Percentiles rank a stretch among this genome's conserved stretches.
Evolutionary conservation across 92 coral and sea anemone species (phyloP).

Genomic region (Chrysogorgia sp.): DNA sequence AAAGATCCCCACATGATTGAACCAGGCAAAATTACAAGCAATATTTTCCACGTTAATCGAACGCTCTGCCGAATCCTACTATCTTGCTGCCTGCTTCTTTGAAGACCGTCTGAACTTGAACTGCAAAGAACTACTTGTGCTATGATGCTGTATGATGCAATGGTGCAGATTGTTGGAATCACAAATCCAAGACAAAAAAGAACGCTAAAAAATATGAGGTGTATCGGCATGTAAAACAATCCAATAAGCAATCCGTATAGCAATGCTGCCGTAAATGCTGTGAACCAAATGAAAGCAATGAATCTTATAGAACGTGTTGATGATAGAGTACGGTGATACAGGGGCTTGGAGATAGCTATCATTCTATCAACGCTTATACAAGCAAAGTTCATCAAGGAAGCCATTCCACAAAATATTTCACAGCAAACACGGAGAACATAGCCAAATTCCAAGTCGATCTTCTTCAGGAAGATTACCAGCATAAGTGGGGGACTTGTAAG

Average conservation of each 20-base stretch:
- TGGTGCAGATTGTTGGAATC: slow-evolving; percentile 22
- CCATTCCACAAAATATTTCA: slow-evolving; percentile 18
- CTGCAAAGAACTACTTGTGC: slow-evolving; percentile 6
- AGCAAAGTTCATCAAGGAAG: slow-evolving; percentile 2
- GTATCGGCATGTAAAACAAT: background rate
- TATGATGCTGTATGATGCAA: slow-evolving; percentile 6
- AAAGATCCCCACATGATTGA: slow-evolving; percentile 9
- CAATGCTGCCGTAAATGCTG: background rate
- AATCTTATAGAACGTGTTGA: slow-evolving; percentile 14
- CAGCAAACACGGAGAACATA: background rate
- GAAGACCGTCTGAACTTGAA: background rate
- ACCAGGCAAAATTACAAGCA: slow-evolving; percentile 24
- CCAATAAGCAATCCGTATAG: background rate
- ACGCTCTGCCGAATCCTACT: background rate
- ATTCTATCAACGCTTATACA: slow-evolving; percentile 30
- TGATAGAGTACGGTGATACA: slow-evolving; percentile 18
- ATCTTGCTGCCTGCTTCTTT: background rate
- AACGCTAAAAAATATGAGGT: background rate
- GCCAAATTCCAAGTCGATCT: slow-evolving; percentile 12
- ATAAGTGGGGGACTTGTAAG: background rate
- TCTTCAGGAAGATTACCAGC: background rate
- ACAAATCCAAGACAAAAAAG: slow-evolving; percentile 18
- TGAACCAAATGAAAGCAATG: slow-evolving; percentile 8
- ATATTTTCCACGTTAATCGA: slow-evolving; percentile 19
- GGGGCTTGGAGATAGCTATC: slow-evolving; percentile 9